Base-by-base conservation (phyloP, 1,140 invertebrate genomes). In the Drosophila lacertosa region DNA sequence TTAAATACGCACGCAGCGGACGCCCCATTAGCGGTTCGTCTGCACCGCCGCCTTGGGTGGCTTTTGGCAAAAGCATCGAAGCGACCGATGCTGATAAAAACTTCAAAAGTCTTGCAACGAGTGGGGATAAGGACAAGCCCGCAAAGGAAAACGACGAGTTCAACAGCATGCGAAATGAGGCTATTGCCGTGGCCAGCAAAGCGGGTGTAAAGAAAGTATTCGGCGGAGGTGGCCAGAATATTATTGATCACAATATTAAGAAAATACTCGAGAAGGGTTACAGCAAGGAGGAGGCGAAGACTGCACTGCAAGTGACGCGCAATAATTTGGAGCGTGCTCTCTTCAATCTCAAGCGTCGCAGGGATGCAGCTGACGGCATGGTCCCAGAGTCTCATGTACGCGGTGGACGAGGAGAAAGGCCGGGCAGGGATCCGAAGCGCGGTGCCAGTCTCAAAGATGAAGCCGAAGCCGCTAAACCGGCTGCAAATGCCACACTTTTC, bases 31-130 rank as follows among this genome's bases (percentile, higher is more conserved):
- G 93, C 35, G 94, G 96, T 80, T 95, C 95, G 67, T 95, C 95
- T 1, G 96, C 96, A n/a, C 96, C 96, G 37, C 95, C 95, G 40
- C 95, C 95, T 35, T 98, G 97, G 96, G 96, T 98, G 69, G 95
- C 97, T 39, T 98, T 98, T 93, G 97, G 97, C 1, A 95, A 96
- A 80, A 95, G 95, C 86, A 86, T 95, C 35, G 92, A 94, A 68
- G 50, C 74, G 6, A 59, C n/a, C n/a, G n/a, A 64, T n/a, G 71
- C 51, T 7, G 94, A 95, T 67, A 93, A 93, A 68, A 93, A 94
- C 74, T 96, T 96, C 40, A 96, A 96, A 90, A 95, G 95, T 65
- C 86, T 95, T 13, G 90, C 81, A 48, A 32, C 73, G 1, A 90
- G 91, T 13, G 93, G 92, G 7, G 92, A 92, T n/a, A 94, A 94